phyloP scores from a whole-genome alignment of 2,888 invertebrate genomes.

The Kryphioiulus occultus region DNA sequence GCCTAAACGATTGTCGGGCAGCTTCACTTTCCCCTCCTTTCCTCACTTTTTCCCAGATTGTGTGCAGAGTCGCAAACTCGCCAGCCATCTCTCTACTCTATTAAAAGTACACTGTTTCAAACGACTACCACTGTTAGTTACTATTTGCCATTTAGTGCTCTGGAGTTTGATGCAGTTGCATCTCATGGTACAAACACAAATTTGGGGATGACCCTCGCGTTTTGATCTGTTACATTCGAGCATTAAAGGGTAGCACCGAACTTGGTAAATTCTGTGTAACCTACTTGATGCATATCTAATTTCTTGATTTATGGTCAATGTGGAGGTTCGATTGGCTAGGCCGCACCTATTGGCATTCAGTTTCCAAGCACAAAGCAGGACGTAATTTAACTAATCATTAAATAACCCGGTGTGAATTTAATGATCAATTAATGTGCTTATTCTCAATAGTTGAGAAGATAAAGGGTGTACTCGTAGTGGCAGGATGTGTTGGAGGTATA shows the following conservation, averaged over 20 bases:
- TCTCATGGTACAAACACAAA: neutral
- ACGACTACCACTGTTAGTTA: neutral
- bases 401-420: neutral
- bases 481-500: no score
- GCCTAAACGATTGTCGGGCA: constrained; percentile 41
- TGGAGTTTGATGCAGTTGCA: neutral
- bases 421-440: neutral
- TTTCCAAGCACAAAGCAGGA: neutral
- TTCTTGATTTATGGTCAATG: no score
- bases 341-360: neutral
- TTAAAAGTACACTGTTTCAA: neutral
- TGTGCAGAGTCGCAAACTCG: neutral
- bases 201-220: neutral
- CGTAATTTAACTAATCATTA: neutral
- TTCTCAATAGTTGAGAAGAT: neutral
- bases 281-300: neutral
- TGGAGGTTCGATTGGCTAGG: neutral
- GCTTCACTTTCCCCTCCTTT: neutral
- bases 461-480: no score
- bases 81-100: neutral
- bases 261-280: neutral
- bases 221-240: neutral
- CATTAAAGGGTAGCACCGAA: neutral
- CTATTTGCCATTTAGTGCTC: neutral
- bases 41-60: constrained; percentile 19